These are phyloP conservation scores for Campylomormyrus numenius DNA, from an alignment of 2,113 vertebrate species.

Conservation along the genomic window DNA sequence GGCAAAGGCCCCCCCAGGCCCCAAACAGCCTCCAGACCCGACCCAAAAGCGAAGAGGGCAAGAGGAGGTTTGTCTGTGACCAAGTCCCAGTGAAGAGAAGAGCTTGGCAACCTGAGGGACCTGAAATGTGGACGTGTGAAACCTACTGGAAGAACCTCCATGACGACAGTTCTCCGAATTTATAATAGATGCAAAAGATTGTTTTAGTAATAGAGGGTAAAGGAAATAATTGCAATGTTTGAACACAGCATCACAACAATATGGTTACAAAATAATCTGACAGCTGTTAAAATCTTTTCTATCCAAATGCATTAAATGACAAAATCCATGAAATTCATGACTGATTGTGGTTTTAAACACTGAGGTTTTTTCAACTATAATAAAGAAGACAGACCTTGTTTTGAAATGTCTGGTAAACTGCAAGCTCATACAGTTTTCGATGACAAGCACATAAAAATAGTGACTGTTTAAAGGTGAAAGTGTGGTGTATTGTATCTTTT, in stretches of 20 bases:
- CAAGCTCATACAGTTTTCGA: neutral
- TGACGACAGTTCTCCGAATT: neutral
- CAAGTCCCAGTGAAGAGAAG: slow-evolving; percentile 59
- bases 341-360: neutral
- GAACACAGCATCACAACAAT: neutral
- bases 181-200: neutral
- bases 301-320: neutral
- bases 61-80: slow-evolving; percentile 25
- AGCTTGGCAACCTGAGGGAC: slow-evolving; percentile 59
- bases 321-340: neutral
- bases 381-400: neutral
- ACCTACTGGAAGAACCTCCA: neutral
- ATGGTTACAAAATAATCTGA: neutral
- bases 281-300: neutral
- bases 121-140: neutral
- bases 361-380: neutral
- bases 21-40: slow-evolving; percentile 27
- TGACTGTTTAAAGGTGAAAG: neutral
- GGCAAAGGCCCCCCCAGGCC: slow-evolving; percentile 39
- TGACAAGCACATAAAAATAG: neutral
- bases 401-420: neutral
- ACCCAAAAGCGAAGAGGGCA: slow-evolving; percentile 56
- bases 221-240: neutral
- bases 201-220: neutral
- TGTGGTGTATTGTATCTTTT: neutral